These are phyloP conservation scores for Fabriciana adippe DNA, from an alignment of 2,888 invertebrate genomes.

Conservation along the genomic window DNA sequence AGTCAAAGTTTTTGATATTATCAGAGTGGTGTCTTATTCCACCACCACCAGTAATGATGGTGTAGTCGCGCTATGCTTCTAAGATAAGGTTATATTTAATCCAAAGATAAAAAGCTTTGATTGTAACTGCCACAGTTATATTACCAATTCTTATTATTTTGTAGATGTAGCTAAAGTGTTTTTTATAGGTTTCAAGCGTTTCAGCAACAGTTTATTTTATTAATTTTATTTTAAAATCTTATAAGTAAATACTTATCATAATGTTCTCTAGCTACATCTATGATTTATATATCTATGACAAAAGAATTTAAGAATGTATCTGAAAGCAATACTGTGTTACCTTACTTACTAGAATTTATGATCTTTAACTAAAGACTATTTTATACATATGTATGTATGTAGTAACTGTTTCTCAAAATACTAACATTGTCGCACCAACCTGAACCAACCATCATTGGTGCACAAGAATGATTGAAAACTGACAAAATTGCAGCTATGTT, in stretches of 20 bases:
- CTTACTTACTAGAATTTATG: constrained; percentile 15
- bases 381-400: background rate
- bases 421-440: background rate
- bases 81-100: constrained; percentile 9
- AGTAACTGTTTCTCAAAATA: background rate
- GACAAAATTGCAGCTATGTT: too few species aligned
- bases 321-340: constrained; percentile 24
- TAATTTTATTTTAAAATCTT: background rate
- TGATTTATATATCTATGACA: background rate
- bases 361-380: background rate
- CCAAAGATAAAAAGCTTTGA: constrained; percentile 24
- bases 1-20: too few species aligned
- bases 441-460: too few species aligned
- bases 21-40: too few species aligned
- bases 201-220: background rate
- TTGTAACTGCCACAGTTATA: constrained; percentile 3
- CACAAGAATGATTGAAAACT: too few species aligned
- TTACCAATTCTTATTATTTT: background rate
- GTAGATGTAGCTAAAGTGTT: background rate
- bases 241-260: background rate
- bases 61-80: constrained; percentile 3
- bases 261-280: background rate
- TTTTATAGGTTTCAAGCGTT: background rate
- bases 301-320: background rate
- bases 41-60: too few species aligned